Percentiles rank a stretch among this genome's conserved stretches.
Evolutionary conservation across 2,797 vertebrate genomes (phyloP).

Genomic region (Lithobates pipiens): DNA sequence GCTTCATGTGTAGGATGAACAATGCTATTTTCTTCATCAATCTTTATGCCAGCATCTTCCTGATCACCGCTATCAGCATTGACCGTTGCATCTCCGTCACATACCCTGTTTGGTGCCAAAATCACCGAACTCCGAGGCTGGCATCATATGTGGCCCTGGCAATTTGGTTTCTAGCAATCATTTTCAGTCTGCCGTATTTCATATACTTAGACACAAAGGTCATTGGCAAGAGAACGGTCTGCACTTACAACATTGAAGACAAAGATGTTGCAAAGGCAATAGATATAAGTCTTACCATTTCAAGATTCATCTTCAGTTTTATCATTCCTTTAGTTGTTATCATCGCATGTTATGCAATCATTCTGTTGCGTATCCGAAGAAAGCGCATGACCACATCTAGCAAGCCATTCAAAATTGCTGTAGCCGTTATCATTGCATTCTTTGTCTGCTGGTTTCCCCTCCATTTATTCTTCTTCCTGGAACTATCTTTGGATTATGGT

Average conservation of each 20-base stretch:
- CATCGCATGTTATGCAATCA: constrained; percentile 53
- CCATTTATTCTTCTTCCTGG: constrained; percentile 79
- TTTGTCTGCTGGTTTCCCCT: constrained; percentile 86
- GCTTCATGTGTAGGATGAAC: constrained; percentile 89
- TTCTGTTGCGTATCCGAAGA: constrained; percentile 76
- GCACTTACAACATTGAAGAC: constrained; percentile 28
- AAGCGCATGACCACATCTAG: constrained; percentile 77
- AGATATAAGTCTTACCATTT: background rate
- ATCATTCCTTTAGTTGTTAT: constrained; percentile 60
- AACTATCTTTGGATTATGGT: constrained; percentile 62
- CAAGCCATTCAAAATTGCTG: constrained; percentile 83
- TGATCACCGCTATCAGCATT: constrained; percentile 86
- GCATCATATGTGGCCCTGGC: constrained; percentile 77
- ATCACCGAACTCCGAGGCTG: constrained; percentile 79
- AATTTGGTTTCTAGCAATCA: constrained; percentile 82
- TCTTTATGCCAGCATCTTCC: constrained; percentile 90
- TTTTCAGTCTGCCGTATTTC: constrained; percentile 83
- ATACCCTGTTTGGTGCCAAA: constrained; percentile 87
- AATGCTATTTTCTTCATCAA: constrained; percentile 84
- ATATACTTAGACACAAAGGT: constrained; percentile 72
- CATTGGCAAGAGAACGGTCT: background rate
- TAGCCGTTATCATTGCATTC: constrained; percentile 78
- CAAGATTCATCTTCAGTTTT: constrained; percentile 53
- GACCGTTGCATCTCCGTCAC: constrained; percentile 87
- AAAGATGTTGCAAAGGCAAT: background rate